phyloP scores from a whole-genome alignment of 1,140 invertebrate species.

The Zeugodacus cucurbitae region DNA sequence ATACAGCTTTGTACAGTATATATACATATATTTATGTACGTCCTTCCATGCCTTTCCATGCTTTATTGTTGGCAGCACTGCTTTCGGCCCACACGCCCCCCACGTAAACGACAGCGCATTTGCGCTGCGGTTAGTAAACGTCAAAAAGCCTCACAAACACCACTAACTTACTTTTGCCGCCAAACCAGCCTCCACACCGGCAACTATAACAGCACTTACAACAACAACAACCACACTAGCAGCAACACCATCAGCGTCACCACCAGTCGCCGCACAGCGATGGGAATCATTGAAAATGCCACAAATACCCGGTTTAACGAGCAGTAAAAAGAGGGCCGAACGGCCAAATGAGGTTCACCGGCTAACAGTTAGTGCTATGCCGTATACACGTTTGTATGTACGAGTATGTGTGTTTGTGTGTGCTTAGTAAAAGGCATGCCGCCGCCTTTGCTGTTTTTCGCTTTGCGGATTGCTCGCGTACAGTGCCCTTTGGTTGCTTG shows the following conservation, averaged over 20 bases:
- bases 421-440: background rate
- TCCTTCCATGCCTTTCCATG: background rate
- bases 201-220: background rate
- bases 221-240: background rate
- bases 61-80: background rate
- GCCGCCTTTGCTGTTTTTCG: background rate
- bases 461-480: background rate
- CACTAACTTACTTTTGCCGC: background rate
- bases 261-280: background rate
- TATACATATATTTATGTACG: too few relatives aligned
- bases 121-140: background rate
- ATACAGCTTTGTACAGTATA: background rate
- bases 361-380: background rate
- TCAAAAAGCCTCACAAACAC: background rate
- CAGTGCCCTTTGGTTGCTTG: background rate
- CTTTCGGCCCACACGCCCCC: background rate
- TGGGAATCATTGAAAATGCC: background rate
- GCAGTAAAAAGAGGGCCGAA: background rate
- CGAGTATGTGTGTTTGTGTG: background rate
- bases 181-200: background rate
- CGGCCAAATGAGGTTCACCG: background rate
- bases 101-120: background rate
- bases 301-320: constrained; percentile 15
- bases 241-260: background rate
- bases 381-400: background rate